Base-by-base conservation (phyloP, 2,113 vertebrate species). In the Mirza zaza region DNA sequence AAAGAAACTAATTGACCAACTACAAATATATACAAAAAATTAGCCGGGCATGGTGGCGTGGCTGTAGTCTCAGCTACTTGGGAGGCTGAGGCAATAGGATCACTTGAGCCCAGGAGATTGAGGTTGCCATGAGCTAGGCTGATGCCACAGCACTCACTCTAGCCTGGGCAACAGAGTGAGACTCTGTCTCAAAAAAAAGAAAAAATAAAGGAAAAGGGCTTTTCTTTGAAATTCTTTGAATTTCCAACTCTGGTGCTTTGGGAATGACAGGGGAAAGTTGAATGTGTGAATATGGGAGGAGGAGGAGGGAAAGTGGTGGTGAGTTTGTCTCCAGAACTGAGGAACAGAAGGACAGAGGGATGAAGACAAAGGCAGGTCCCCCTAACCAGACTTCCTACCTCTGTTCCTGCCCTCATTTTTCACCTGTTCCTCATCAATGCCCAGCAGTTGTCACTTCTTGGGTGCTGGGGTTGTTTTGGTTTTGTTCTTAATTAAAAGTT, bases 391-490 rank as follows among this genome's bases (percentile, higher is more conserved):
- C 14, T 32, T 75, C 94, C 2, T 81, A 94, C 97, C 95, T 76
- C 63, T 61, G 77, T 52, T 61, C 5, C 29, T n/a, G 1, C 7
- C 57, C 0, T 84, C 97, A 2, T 97, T 96, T 0, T 97, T 90
- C 13, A 83, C 68, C 8, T 55, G 11, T 23, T 91, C 67, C 27
- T 57, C 97, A 87, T 98, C 98, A 7, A 98, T 98, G 42, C 99
- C 97, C 4, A 99, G 77, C 86, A 98, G 96, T 91, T 99, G 92
- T 55, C 83, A 98, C 97, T 99, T 98, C 98, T 99, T 99, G 39
- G 90, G 36, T 32, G 97, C 39, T 76, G 48, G 11, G 11, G 48
- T 21, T 75, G 59, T 70, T 57, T 68, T 68, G 32, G 8, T 68
- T 32, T 39, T 2, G 0, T 57, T 84, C 77, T 68, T 55, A 75